A percentile compares a stretch with the other conserved stretches of the same genome.
Conservation (phyloP, 2,113 vertebrate species). For the Carassius gibelio region DNA sequence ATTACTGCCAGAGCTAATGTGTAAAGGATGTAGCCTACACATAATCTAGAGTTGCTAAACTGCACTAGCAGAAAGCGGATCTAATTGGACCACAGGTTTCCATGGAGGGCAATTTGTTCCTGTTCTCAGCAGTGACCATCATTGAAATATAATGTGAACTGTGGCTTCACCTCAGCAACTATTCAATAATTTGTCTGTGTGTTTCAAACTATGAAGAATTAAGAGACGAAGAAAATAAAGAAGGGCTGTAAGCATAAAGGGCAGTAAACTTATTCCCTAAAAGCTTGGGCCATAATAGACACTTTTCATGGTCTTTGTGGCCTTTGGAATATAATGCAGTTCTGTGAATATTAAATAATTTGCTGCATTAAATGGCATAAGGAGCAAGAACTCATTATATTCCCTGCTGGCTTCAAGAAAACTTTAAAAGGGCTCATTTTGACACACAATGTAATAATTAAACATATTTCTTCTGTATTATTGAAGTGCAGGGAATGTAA, state of each 20-base stretch:
- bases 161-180: conserved; percentile 51
- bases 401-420: too few species aligned
- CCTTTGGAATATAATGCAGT: too few species aligned
- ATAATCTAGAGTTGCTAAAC: conserved; percentile 53
- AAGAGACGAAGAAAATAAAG: not conserved
- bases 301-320: too few species aligned
- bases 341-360: too few species aligned
- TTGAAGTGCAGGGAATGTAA: too few species aligned
- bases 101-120: conserved; percentile 60
- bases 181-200: conserved; percentile 50
- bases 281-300: not conserved
- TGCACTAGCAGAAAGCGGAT: conserved; percentile 49
- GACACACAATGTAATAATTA: too few species aligned
- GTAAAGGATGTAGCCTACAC: conserved; percentile 40
- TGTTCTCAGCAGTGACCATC: conserved; percentile 45
- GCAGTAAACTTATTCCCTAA: conserved; percentile 7
- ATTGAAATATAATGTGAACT: conserved; percentile 52
- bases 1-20: conserved; percentile 51
- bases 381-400: too few species aligned
- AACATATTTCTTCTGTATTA: too few species aligned
- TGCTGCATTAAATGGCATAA: too few species aligned
- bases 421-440: too few species aligned
- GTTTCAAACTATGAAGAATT: conserved; percentile 29
- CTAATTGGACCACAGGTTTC: conserved; percentile 60
- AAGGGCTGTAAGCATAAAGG: not conserved